These are phyloP conservation scores for Gymnogyps californianus DNA, from an alignment of 2,113 vertebrate species.

Conservation along the genomic window DNA sequence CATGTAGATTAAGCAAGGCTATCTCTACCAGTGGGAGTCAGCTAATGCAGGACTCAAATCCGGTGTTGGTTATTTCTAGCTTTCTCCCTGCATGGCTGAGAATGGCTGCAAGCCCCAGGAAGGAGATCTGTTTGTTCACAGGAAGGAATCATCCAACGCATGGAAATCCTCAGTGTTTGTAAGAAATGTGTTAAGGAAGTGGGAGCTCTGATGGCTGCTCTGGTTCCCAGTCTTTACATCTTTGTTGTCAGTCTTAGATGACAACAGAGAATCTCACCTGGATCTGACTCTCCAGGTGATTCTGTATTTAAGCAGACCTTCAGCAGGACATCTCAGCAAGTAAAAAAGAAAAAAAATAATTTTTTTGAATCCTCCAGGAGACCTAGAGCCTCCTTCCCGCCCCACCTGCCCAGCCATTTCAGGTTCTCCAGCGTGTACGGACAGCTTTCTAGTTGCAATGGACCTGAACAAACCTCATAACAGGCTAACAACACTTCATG, in stretches of 20 bases:
- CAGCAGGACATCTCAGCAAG: neutral
- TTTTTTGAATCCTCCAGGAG: neutral
- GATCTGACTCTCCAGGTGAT: neutral
- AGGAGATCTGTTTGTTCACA: neutral
- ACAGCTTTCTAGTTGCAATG: neutral
- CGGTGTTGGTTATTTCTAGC: neutral
- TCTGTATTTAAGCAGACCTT: neutral
- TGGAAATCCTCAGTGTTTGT: neutral
- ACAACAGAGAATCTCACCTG: neutral
- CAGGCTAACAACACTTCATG: neutral
- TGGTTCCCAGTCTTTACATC: neutral
- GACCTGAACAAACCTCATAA: neutral
- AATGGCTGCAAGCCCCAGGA: neutral
- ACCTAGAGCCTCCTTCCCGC: neutral
- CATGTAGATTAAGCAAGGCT: neutral
- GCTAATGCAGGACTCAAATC: neutral
- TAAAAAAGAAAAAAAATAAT: neutral
- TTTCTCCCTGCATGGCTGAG: neutral
- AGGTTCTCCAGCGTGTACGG: neutral
- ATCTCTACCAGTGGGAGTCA: neutral
- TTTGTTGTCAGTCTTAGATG: neutral
- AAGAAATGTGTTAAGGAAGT: neutral
- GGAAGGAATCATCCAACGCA: neutral
- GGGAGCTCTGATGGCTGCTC: neutral
- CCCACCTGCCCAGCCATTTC: neutral